Evolutionary conservation across 2,797 vertebrate genomes (phyloP), one percentile per base, ranked within the genome.

Genomic region (Gymnothorax reevesii): DNA sequence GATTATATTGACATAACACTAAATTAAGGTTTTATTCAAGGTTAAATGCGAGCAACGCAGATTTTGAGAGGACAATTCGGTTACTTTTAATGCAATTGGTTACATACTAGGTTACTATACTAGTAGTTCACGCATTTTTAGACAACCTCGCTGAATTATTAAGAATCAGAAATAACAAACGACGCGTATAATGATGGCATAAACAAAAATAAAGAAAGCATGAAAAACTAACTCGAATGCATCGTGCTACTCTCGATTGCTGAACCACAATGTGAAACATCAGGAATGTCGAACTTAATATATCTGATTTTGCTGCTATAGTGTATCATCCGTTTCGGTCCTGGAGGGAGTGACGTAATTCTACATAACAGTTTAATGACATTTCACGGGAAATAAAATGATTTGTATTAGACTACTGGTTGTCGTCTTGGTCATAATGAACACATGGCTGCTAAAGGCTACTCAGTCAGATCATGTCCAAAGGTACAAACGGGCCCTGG

Each of bases 391-490:
- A 52, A 84, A 83, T 86, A 88, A 88, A 87, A 88, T 96, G 96
- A 91, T 93, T 93, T 89, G 92, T 91, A 88, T 94, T 88, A 95
- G 92, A 94, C 92, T 95, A 88, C 92, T 96, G 92, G 90, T 93
- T 83, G 57, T 96, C 64, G 89, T 95, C 87, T 89, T 97, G 87
- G 92, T 95, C 85, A 83, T 97, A 87, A 91, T 96, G 90, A 94
- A 95, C 87, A 94, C 93, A 17, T 94, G 96, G 93, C 94, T 93
- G 64, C 92, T 97, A 87, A 77, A 91, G 86, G 75, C 92, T 64
- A 92, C 93, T 59, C 89, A 89, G 87, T 93, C 93, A 0, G 94
- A 96, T 42, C 91, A 89, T 0, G 91, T 91, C 85, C 89, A 92
- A 92, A 91, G 85, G 25, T 88, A 89, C 90, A 96, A 95, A 89